These are phyloP conservation scores for Thera obeliscata DNA, from an alignment of 2,888 invertebrate species.

Conservation along the genomic window DNA sequence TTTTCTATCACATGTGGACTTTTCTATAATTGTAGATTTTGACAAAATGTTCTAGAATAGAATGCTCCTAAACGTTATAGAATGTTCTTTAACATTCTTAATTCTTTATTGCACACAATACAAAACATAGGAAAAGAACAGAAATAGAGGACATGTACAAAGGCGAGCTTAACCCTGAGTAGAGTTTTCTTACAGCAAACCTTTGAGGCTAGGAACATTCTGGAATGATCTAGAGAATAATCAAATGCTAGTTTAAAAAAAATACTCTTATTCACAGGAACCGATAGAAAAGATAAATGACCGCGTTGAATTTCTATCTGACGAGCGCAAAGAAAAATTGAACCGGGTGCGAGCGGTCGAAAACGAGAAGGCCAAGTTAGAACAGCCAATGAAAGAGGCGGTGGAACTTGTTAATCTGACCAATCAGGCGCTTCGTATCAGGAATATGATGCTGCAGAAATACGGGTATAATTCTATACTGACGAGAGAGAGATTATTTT, in stretches of 20 bases:
- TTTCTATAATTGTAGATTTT: no score
- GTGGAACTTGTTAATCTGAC: constrained; percentile 91
- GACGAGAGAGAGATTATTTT: neutral
- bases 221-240: neutral
- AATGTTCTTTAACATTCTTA: neutral
- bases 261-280: constrained; percentile 73
- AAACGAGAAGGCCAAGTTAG: constrained; percentile 89
- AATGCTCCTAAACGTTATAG: no score
- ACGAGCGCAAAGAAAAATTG: constrained; percentile 90
- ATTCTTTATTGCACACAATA: no score
- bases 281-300: constrained; percentile 90
- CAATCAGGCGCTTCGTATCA: constrained; percentile 88
- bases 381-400: constrained; percentile 91
- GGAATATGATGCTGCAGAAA: constrained; percentile 89
- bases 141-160: no score
- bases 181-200: no score
- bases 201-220: no score
- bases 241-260: neutral
- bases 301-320: constrained; percentile 89
- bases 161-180: no score
- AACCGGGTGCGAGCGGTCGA: constrained; percentile 93
- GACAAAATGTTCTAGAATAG: no score
- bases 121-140: no score
- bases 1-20: no score
- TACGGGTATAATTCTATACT: constrained; percentile 68